Evolutionary conservation across 2,888 invertebrate species (phyloP), one percentile per base, ranked within the genome.

Genomic region (Zygothrica quintamaculata): DNA sequence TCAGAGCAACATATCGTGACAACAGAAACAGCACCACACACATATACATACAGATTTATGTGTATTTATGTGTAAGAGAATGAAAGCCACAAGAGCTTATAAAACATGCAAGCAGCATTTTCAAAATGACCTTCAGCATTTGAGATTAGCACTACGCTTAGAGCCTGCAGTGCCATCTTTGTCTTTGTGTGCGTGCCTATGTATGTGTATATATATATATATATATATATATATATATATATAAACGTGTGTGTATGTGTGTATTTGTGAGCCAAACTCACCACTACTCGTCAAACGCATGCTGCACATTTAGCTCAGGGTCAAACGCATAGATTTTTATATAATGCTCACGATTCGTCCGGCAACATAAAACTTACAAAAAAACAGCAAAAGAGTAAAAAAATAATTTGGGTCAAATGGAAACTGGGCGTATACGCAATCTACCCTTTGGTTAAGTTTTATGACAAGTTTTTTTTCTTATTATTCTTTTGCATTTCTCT

Each of bases 221-320:
- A 29, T 65, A 44, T 58, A 48, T 50, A n/a, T n/a, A n/a, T n/a
- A n/a, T n/a, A n/a, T n/a, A n/a, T n/a, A n/a, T 37, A 31, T 42
- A 3, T 36, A 15, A 13, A 15, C 29, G 11, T 60, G 43, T 50
- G 25, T 22, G 12, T 43, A 25, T 51, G 37, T 77, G 37, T 39
- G 22, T 22, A 29, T 65, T 43, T 58, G 53, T 50, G 13, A 12
- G 46, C 42, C 16, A 37, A 60, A 67, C 51, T 64, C 74, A 77
- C 64, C 74, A 76, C 56, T 43, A 58, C 55, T 48, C 42, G 36
- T 33, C 62, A 46, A 66, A 74, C 75, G 70, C 68, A 64, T 73
- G 69, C 82, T 74, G 85, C 69, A 76, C 87, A 84, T 84, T 87
- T 74, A 39, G 85, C 81, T 88, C 85, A 85, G 84, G 85, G 85